Percentiles rank a stretch among this genome's conserved stretches.
Conservation (phyloP, 2,888 invertebrate genomes). For the Gibbula magus region DNA sequence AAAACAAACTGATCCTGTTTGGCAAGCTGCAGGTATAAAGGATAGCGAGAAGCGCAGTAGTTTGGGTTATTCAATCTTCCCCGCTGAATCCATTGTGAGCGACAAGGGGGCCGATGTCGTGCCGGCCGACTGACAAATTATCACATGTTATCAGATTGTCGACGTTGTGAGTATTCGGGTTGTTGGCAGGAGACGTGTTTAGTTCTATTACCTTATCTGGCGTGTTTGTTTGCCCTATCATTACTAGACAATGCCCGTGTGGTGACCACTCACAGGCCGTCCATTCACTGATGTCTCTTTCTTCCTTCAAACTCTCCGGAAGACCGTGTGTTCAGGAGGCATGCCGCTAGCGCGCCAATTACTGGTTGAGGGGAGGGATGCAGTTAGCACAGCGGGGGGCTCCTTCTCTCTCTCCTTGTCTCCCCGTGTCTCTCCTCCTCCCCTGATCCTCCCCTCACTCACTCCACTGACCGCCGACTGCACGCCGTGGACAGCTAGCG, state of each 20-base stretch:
- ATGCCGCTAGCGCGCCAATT: constrained; percentile 4
- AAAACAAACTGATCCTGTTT: too few species aligned
- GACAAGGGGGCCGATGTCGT: background rate
- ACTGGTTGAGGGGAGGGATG: background rate
- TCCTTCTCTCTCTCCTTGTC: background rate
- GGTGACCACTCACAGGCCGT: background rate
- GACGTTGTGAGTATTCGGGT: background rate
- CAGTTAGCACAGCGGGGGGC: constrained; percentile 4
- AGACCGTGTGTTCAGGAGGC: background rate
- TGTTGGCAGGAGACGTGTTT: constrained; percentile 19
- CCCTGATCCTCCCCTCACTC: background rate
- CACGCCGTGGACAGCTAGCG: too few species aligned
- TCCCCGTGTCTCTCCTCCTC: background rate
- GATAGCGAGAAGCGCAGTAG: too few species aligned
- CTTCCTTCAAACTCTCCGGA: background rate
- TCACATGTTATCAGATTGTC: constrained; percentile 5
- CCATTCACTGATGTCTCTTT: background rate
- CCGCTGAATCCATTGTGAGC: too few species aligned
- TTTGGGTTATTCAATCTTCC: too few species aligned
- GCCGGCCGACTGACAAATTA: constrained; percentile 1
- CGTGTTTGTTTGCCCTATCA: constrained; percentile 21
- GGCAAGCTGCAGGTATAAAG: too few species aligned
- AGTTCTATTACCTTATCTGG: constrained; percentile 18
- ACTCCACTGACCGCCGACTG: too few species aligned
- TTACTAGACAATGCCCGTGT: constrained; percentile 5